These are phyloP conservation scores for Agrochola circellaris DNA, from an alignment of 2,888 invertebrate species.

Conservation along the genomic window DNA sequence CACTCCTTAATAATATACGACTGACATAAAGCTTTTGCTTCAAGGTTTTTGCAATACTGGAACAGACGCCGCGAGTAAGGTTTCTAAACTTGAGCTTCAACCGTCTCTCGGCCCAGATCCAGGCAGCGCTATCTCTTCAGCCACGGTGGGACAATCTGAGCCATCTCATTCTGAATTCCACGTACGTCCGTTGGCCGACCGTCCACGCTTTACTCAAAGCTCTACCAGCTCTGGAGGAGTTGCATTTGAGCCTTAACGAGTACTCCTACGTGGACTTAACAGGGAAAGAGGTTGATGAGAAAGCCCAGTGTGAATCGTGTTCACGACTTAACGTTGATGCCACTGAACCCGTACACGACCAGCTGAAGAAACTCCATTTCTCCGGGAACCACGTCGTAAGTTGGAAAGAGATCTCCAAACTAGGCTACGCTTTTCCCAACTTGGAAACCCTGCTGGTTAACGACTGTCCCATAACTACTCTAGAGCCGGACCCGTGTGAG, in stretches of 20 bases:
- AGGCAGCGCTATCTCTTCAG: constrained; percentile 87
- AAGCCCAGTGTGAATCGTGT: constrained; percentile 84
- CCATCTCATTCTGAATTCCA: constrained; percentile 96
- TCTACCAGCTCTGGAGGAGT: constrained; percentile 95
- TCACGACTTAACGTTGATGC: constrained; percentile 81
- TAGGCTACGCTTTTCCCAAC: constrained; percentile 96
- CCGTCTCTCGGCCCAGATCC: constrained; percentile 93
- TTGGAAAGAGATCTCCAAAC: constrained; percentile 95
- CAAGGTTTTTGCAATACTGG: constrained; percentile 95
- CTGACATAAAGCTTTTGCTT: constrained; percentile 58
- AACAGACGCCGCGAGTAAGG: constrained; percentile 96
- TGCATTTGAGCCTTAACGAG: constrained; percentile 97
- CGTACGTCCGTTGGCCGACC: constrained; percentile 96
- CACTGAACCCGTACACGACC: constrained; percentile 90
- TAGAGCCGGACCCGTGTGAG: constrained; percentile 92
- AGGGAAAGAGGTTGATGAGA: constrained; percentile 81
- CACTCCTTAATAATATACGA: constrained; percentile 55
- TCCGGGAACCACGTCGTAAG: constrained; percentile 96
- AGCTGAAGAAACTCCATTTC: constrained; percentile 95
- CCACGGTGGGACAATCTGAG: constrained; percentile 92
- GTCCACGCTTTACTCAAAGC: constrained; percentile 94
- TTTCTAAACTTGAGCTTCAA: constrained; percentile 98
- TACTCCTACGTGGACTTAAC: constrained; percentile 94
- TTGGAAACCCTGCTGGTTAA: constrained; percentile 96
- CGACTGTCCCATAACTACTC: constrained; percentile 94